Evolutionary conservation across 2,113 vertebrate genomes (phyloP).

Genomic region (Pao palembangensis): DNA sequence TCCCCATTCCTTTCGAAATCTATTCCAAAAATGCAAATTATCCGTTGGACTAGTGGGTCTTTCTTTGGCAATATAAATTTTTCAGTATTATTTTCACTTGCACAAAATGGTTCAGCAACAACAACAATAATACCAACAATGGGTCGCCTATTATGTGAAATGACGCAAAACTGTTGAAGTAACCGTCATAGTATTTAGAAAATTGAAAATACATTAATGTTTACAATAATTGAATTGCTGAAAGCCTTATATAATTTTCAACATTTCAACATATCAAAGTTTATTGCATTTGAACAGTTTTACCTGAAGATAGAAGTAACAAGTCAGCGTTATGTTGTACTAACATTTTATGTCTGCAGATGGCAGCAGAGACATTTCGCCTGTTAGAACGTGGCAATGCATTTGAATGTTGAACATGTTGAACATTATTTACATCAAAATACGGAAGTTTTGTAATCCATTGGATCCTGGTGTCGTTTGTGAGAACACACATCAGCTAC

Average conservation of each 20-base stretch:
- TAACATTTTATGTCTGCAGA: slow-evolving; percentile 13
- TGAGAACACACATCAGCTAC: not conserved
- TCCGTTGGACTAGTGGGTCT: not conserved
- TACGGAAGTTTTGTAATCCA: not conserved
- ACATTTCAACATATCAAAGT: too few species aligned
- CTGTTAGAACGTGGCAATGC: not conserved
- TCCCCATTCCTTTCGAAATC: not conserved
- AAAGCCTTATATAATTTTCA: too few species aligned
- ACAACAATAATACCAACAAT: not conserved
- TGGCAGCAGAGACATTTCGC: slow-evolving; percentile 1
- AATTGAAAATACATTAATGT: too few species aligned
- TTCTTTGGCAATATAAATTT: not conserved
- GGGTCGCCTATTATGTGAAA: too few species aligned
- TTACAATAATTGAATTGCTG: too few species aligned
- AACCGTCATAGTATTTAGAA: too few species aligned
- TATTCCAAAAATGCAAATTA: not conserved
- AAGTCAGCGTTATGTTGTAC: slow-evolving; percentile 1
- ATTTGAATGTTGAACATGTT: not conserved
- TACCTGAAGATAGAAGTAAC: too few species aligned
- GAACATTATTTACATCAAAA: not conserved
- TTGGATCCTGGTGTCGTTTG: not conserved
- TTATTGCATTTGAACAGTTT: too few species aligned
- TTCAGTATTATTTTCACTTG: not conserved
- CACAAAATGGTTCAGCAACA: not conserved
- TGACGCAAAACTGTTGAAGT: too few species aligned